A percentile compares a stretch with the other conserved stretches of the same genome.
Conservation (phyloP, 2,113 vertebrate species). For the Triplophysa tibetana region DNA sequence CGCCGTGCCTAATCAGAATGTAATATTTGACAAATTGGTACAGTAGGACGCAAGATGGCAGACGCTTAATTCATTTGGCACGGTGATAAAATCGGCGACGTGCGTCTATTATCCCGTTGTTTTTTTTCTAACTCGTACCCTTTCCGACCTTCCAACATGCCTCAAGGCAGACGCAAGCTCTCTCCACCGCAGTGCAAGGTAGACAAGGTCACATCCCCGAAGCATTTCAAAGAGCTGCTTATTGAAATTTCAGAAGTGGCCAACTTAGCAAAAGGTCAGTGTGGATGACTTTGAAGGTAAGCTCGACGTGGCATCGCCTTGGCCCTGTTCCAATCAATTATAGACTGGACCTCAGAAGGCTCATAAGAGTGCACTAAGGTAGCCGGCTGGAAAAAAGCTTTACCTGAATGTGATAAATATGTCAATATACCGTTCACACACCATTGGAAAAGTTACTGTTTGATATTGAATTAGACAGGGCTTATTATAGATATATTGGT, state of each 20-base stretch:
- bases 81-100: neutral
- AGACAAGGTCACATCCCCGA: conserved; percentile 43
- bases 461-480: no score
- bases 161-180: neutral
- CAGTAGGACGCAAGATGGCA: neutral
- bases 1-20: conserved; percentile 1
- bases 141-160: neutral
- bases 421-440: neutral
- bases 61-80: conserved; percentile 8
- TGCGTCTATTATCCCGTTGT: conserved; percentile 5
- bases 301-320: conserved; percentile 38
- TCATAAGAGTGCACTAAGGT: neutral
- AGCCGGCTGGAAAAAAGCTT: neutral
- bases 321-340: conserved; percentile 56
- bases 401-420: neutral
- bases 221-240: conserved; percentile 54
- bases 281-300: conserved; percentile 40
- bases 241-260: conserved; percentile 49
- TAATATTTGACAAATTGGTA: conserved; percentile 28
- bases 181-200: conserved; percentile 8
- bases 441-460: no score
- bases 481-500: no score
- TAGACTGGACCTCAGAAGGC: conserved; percentile 39
- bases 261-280: conserved; percentile 25
- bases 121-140: neutral